A percentile compares a stretch with the other conserved stretches of the same genome.
phyloP scores from a whole-genome alignment of 2,888 invertebrate species.

The Cheilosia vulpina region DNA sequence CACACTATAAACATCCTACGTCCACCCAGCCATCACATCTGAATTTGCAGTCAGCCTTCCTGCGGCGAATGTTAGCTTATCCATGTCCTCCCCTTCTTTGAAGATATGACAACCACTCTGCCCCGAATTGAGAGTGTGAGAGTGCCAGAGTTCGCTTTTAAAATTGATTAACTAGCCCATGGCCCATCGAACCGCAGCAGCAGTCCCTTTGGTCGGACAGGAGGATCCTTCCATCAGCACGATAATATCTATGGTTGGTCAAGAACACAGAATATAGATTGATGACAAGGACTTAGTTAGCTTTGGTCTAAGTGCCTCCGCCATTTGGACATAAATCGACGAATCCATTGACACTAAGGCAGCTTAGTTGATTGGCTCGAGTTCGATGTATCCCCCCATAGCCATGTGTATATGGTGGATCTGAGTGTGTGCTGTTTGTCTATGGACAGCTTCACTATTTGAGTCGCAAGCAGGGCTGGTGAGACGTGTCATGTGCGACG shows the following conservation, averaged over 20 bases:
- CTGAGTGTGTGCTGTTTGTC: slow-evolving; percentile 9
- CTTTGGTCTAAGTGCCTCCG: slow-evolving; percentile 69
- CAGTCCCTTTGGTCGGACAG: slow-evolving; percentile 7
- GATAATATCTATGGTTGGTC: slow-evolving; percentile 35
- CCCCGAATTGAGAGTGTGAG: slow-evolving; percentile 12
- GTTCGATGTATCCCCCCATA: slow-evolving; percentile 16
- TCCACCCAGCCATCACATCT: background rate
- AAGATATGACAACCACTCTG: slow-evolving; percentile 67
- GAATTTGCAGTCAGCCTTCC: background rate
- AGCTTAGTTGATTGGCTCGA: slow-evolving; percentile 71
- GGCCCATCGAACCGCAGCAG: slow-evolving; percentile 20
- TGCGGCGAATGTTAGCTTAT: slow-evolving; percentile 29
- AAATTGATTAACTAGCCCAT: slow-evolving; percentile 68
- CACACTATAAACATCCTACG: slow-evolving; percentile 5
- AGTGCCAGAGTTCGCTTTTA: slow-evolving; percentile 53
- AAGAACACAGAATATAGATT: slow-evolving; percentile 61
- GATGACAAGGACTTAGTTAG: slow-evolving; percentile 67
- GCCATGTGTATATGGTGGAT: background rate
- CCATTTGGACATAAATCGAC: slow-evolving; percentile 70
- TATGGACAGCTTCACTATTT: slow-evolving; percentile 31
- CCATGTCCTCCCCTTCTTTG: slow-evolving; percentile 29
- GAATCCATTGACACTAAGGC: slow-evolving; percentile 70
- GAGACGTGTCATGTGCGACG: slow-evolving; percentile 67
- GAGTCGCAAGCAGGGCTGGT: slow-evolving; percentile 38
- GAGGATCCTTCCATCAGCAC: slow-evolving; percentile 20